These are phyloP conservation scores for Epicampocera succincta DNA, from an alignment of 2,888 invertebrate species.

Conservation along the genomic window DNA sequence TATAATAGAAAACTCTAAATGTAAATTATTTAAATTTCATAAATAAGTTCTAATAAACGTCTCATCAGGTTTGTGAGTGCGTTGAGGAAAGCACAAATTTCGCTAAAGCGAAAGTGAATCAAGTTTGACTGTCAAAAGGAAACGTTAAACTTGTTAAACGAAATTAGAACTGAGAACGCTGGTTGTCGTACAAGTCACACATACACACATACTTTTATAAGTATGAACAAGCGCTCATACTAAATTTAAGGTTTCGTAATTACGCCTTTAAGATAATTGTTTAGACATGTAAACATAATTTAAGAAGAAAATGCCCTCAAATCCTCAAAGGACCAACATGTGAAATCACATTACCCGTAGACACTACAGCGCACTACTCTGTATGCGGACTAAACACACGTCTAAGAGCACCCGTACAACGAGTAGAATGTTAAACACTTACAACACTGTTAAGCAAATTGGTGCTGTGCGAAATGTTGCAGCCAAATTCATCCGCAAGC, in stretches of 20 bases:
- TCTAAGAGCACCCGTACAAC: background rate
- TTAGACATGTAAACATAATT: constrained; percentile 71
- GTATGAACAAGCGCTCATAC: background rate
- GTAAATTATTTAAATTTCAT: too few species aligned
- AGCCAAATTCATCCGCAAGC: constrained; percentile 38
- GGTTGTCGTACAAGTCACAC: background rate
- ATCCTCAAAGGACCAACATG: constrained; percentile 67
- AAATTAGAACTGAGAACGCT: too few species aligned
- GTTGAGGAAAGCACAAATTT: too few species aligned
- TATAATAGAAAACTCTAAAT: too few species aligned
- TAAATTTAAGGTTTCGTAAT: constrained; percentile 51
- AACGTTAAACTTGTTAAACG: too few species aligned
- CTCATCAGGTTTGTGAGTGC: too few species aligned
- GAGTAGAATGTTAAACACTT: background rate
- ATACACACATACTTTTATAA: background rate
- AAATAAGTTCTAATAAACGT: too few species aligned
- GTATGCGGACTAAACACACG: background rate
- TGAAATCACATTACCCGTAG: constrained; percentile 8
- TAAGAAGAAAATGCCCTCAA: constrained; percentile 67
- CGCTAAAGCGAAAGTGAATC: too few species aligned
- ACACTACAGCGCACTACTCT: background rate
- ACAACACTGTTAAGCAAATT: constrained; percentile 65
- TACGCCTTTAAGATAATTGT: constrained; percentile 70
- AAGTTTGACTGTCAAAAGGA: too few species aligned
- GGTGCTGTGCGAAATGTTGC: constrained; percentile 48